Evolutionary conservation across 2,113 vertebrate species (phyloP), one percentile per base, ranked within the genome.

Genomic region (Notothenia coriiceps): DNA sequence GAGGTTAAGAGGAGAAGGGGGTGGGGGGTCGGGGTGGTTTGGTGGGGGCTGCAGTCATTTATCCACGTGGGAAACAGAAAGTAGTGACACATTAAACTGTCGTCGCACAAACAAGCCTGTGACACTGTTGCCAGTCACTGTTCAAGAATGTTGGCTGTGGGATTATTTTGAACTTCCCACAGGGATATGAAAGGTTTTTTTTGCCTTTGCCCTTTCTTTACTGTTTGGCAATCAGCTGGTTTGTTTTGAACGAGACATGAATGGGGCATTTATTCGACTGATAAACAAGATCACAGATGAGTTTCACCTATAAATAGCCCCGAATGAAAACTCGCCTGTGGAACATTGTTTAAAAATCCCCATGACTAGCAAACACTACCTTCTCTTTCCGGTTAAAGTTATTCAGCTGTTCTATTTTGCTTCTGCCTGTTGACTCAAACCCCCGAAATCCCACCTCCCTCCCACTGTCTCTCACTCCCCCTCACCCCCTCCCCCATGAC

Each of bases 1-100:
- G 83, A 79, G 77, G 77, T 70, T 82, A 75, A 84, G 72, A 55
- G 77, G n/a, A 57, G 40, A 43, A 17, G 2, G 47, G 46, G 44
- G 52, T 9, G 22, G 40, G 51, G 17, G 18, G 46, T 49, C 18
- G 55, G 60, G 67, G 14, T 86, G 89, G 83, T 84, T 77, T 65
- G 20, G 74, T 59, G 50, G 33, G 82, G 65, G 59, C 46, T 56
- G 82, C 86, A 70, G 67, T 70, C 85, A 89, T 91, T 89, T 56
- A 91, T 91, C 83, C 88, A 90, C 72, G 79, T 93, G 92, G 86
- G 92, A 93, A 92, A 91, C 82, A 54, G 70, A 80, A 62, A 62
- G 71, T 61, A 72, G 82, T 89, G 71, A 92, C 89, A 91, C 76
- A 91, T 90, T 87, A 87, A 89, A 91, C 82, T 77, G 76, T 63